Evolutionary conservation across 2,113 vertebrate genomes (phyloP).

Genomic region (Corydoras maculifer): DNA sequence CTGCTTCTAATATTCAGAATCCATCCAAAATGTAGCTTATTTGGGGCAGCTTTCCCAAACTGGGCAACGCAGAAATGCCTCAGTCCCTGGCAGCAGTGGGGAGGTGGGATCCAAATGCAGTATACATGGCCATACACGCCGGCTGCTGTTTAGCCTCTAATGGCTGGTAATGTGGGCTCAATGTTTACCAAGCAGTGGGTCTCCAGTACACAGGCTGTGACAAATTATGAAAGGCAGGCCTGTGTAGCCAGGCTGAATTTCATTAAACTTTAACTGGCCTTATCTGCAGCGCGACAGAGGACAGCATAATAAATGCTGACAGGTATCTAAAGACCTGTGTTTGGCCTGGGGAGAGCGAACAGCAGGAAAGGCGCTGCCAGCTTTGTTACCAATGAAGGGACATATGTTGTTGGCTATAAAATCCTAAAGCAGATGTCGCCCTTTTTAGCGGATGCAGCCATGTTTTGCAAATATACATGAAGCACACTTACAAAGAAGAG

Average conservation of each 20-base stretch:
- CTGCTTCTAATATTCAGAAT: constrained; percentile 8
- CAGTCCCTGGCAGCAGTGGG: constrained; percentile 48
- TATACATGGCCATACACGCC: constrained; percentile 43
- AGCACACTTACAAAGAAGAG: constrained; percentile 32
- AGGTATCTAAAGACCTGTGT: constrained; percentile 67
- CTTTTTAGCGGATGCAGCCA: constrained; percentile 54
- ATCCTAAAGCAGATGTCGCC: constrained; percentile 64
- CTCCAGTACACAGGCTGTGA: constrained; percentile 65
- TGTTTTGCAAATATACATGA: constrained; percentile 53
- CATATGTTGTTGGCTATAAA: constrained; percentile 65
- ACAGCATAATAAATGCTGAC: constrained; percentile 67
- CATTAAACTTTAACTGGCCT: constrained; percentile 69
- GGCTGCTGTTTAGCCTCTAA: constrained; percentile 67
- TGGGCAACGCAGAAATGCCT: constrained; percentile 39
- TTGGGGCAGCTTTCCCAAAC: constrained; percentile 25
- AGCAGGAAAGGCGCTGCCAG: constrained; percentile 58
- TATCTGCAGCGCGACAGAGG: constrained; percentile 61
- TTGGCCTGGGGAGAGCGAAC: constrained; percentile 56
- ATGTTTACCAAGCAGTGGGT: constrained; percentile 69
- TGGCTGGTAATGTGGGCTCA: constrained; percentile 61
- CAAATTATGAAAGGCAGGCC: constrained; percentile 71
- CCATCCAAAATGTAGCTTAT: constrained; percentile 18
- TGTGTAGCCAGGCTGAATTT: constrained; percentile 67
- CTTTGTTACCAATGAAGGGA: constrained; percentile 60
- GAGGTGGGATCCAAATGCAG: constrained; percentile 40